Conservation (phyloP, 92 coral and sea anemone species). For the Pocillopora grandis region DNA sequence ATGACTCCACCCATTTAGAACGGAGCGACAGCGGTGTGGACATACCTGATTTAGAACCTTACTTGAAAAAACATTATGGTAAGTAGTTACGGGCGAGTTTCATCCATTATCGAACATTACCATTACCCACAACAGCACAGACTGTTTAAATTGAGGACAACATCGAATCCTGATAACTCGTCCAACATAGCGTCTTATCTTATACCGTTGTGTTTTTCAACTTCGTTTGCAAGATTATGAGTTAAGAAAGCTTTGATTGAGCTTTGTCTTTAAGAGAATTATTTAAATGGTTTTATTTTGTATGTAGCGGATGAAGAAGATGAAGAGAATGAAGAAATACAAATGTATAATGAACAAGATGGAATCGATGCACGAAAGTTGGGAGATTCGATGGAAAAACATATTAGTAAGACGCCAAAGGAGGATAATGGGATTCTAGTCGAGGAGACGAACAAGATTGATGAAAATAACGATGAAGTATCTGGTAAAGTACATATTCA, state of each 20-base stretch:
- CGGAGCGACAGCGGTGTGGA: background rate
- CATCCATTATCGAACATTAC: too few species aligned
- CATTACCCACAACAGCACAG: too few species aligned
- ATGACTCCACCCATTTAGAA: constrained; percentile 5
- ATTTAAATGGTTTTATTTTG: background rate
- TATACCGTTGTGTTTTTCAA: too few species aligned
- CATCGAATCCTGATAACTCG: too few species aligned
- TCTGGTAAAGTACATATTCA: constrained; percentile 8
- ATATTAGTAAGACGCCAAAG: background rate
- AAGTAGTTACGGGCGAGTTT: background rate
- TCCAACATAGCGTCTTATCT: too few species aligned
- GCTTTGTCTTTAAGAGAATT: background rate
- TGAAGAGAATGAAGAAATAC: constrained; percentile 24
- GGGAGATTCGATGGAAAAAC: constrained; percentile 20
- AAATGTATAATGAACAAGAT: constrained; percentile 37
- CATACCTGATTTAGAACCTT: constrained; percentile 31
- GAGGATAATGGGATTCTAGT: background rate
- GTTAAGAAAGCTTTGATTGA: too few species aligned
- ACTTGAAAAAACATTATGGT: constrained; percentile 25
- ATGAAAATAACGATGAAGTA: background rate
- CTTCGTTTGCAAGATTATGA: too few species aligned
- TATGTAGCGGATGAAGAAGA: constrained; percentile 27
- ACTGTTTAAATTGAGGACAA: too few species aligned
- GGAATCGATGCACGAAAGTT: constrained; percentile 20
- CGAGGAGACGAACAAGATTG: background rate